Conservation (phyloP, 92 coral and sea anemone genomes). For the Desmophyllum pertusum region DNA sequence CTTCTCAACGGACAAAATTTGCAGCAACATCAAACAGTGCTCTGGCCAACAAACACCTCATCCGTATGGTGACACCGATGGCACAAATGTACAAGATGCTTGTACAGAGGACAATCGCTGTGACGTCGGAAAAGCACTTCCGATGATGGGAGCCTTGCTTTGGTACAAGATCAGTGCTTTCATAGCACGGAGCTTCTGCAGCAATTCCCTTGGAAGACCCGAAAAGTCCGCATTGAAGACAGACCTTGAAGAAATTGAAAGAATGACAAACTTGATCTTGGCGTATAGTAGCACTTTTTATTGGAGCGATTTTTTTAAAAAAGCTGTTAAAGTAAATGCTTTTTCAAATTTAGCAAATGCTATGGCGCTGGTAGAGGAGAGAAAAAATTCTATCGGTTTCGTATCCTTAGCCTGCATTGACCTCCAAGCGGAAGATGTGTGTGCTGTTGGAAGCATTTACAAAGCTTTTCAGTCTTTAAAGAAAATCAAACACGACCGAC, state of each 20-base stretch:
- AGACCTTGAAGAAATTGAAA: constrained; percentile 16
- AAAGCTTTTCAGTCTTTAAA: constrained; percentile 25
- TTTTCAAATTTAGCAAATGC: constrained; percentile 25
- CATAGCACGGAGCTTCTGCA: constrained; percentile 50
- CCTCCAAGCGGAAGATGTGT: constrained; percentile 38
- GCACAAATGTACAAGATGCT: constrained; percentile 23
- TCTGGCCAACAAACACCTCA: constrained; percentile 14
- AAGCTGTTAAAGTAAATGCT: constrained; percentile 38
- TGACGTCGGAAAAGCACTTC: constrained; percentile 50
- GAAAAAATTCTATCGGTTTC: constrained; percentile 28
- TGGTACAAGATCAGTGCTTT: constrained; percentile 58
- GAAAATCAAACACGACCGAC: constrained; percentile 21
- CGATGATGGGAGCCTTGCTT: constrained; percentile 56
- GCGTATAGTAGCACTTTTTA: constrained; percentile 41
- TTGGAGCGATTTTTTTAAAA: constrained; percentile 49
- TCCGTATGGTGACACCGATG: constrained; percentile 29
- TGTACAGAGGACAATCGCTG: constrained; percentile 40
- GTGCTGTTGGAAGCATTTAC: constrained; percentile 37
- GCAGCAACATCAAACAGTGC: constrained; percentile 21
- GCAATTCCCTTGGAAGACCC: neutral
- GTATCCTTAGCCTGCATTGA: constrained; percentile 51
- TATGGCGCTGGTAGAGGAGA: constrained; percentile 23
- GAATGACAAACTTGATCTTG: constrained; percentile 13
- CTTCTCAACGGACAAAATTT: constrained; percentile 41
- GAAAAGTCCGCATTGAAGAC: neutral